Conservation (phyloP, 37 sponge, comb jelly and placozoan species). For the Petrosia ficiformis region DNA sequence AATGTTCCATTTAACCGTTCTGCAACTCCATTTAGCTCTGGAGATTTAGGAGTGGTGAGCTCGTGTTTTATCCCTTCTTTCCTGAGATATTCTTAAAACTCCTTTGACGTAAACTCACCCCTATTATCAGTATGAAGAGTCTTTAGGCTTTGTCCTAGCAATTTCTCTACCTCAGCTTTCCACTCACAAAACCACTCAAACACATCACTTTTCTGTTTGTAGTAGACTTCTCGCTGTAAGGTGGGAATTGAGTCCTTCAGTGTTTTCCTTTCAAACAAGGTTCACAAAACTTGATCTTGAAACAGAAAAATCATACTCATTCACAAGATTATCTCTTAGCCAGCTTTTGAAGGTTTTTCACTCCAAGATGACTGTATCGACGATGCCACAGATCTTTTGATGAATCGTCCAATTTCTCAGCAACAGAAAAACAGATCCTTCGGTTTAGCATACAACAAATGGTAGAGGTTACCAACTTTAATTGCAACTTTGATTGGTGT, state of each 20-base stretch:
- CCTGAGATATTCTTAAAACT: constrained; percentile 15
- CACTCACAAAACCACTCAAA: constrained; percentile 28
- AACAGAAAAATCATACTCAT: constrained; percentile 42
- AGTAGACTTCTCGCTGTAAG: neutral
- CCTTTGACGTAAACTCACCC: constrained; percentile 30
- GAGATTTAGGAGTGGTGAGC: constrained; percentile 22
- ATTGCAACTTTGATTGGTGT: neutral
- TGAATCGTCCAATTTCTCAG: neutral
- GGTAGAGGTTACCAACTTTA: constrained; percentile 11
- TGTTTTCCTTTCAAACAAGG: constrained; percentile 22
- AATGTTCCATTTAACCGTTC: constrained; percentile 32
- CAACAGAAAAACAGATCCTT: neutral
- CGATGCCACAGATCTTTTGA: constrained; percentile 55
- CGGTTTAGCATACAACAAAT: neutral
- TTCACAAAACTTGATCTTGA: neutral
- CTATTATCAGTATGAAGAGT: constrained; percentile 12
- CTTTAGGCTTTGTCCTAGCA: constrained; percentile 13
- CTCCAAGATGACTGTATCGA: constrained; percentile 40
- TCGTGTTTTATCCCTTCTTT: constrained; percentile 20
- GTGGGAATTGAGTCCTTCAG: neutral
- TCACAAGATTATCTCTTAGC: constrained; percentile 31
- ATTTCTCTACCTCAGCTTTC: constrained; percentile 24
- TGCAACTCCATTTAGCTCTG: constrained; percentile 29
- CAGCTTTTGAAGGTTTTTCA: constrained; percentile 25
- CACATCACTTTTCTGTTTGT: constrained; percentile 6